Conservation (phyloP, 2,113 vertebrate genomes). For the Cynoglossus semilaevis region DNA sequence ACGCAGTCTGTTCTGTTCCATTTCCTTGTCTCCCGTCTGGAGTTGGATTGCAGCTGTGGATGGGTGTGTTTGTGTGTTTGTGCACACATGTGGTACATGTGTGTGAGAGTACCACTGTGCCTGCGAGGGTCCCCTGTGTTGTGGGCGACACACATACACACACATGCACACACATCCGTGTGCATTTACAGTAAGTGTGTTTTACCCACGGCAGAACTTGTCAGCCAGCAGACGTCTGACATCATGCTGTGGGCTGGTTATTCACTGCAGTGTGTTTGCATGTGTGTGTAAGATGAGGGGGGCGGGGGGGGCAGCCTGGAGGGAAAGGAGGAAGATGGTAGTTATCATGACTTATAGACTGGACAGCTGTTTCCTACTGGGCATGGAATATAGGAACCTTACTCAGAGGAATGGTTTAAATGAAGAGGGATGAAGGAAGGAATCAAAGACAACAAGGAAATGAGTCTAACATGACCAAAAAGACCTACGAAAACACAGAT, state of each 20-base stretch:
- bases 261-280: slow-evolving; percentile 35
- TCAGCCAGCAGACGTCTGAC: slow-evolving; percentile 62
- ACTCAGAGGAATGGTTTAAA: slow-evolving; percentile 34
- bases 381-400: slow-evolving; percentile 35
- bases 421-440: slow-evolving; percentile 44
- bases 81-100: slow-evolving; percentile 27
- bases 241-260: slow-evolving; percentile 58
- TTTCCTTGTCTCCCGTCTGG: neutral
- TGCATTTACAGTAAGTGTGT: slow-evolving; percentile 35
- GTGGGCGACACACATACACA: no score
- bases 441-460: slow-evolving; percentile 31
- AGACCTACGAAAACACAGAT: slow-evolving; percentile 28
- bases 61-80: slow-evolving; percentile 9
- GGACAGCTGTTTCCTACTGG: slow-evolving; percentile 65
- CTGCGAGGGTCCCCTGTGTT: slow-evolving; percentile 22
- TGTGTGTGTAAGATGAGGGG: slow-evolving; percentile 10
- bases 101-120: slow-evolving; percentile 18
- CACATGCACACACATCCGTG: slow-evolving; percentile 21
- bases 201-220: slow-evolving; percentile 58
- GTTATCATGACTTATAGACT: slow-evolving; percentile 71
- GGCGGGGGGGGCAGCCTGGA: slow-evolving; percentile 23
- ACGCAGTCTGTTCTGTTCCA: neutral
- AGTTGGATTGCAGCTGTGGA: neutral
- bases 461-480: slow-evolving; percentile 8
- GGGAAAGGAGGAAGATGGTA: slow-evolving; percentile 54